These are phyloP conservation scores for Stenodema calcarata DNA, from an alignment of 2,888 invertebrate genomes.

Conservation along the genomic window DNA sequence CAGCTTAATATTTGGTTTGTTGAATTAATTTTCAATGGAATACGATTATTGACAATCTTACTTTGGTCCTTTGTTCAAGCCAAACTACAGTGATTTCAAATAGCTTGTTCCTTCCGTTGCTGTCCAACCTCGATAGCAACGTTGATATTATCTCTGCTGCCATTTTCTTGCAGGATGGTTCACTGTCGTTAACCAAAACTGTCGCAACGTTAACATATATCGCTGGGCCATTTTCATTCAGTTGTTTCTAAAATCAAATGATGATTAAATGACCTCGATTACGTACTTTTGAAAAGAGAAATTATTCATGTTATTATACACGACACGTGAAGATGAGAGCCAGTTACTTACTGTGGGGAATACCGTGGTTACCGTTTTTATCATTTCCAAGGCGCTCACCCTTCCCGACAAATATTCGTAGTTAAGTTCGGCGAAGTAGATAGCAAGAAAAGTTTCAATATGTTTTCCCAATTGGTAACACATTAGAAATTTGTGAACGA, in stretches of 20 bases:
- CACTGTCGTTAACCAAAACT: conserved; percentile 82
- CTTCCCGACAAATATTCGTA: conserved; percentile 84
- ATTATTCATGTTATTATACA: background rate
- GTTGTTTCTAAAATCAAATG: conserved; percentile 64
- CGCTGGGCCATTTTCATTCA: conserved; percentile 70
- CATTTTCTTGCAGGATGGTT: conserved; percentile 75
- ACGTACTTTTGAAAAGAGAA: background rate
- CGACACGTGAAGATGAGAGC: background rate
- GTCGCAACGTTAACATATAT: conserved; percentile 79
- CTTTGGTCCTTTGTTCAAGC: conserved; percentile 70
- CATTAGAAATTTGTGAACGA: conserved; percentile 78
- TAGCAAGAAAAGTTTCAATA: conserved; percentile 72
- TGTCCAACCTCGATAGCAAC: conserved; percentile 66
- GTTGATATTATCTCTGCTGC: conserved; percentile 76
- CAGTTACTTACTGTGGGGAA: conserved; percentile 73
- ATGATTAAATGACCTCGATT: conserved; percentile 2
- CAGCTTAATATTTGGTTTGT: too few species aligned
- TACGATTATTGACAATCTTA: conserved; percentile 60
- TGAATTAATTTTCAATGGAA: too few species aligned
- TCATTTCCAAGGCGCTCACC: conserved; percentile 84
- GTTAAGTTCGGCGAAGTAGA: conserved; percentile 82
- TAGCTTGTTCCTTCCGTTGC: conserved; percentile 69
- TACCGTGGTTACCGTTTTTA: conserved; percentile 77
- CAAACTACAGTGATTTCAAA: conserved; percentile 76
- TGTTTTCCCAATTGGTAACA: conserved; percentile 84